Evolutionary conservation across 2,797 vertebrate species (phyloP).

Genomic region (Syndactyla subalaris): DNA sequence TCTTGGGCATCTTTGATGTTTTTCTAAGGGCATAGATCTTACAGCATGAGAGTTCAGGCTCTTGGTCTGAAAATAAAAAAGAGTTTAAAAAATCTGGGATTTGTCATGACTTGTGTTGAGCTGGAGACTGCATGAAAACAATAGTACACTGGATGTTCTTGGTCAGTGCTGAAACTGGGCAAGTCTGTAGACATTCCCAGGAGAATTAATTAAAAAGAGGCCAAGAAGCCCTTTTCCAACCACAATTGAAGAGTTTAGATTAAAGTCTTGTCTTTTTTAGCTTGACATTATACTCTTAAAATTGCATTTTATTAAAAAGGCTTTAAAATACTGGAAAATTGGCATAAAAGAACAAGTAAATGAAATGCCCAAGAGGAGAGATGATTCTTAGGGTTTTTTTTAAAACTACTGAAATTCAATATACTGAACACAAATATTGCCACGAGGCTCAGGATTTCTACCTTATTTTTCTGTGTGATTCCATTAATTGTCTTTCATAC

Average conservation of each 20-base stretch:
- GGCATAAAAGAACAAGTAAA: slow-evolving; percentile 10
- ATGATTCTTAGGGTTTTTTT: not conserved
- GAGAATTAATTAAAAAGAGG: not conserved
- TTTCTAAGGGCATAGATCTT: not conserved
- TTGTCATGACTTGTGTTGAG: not conserved
- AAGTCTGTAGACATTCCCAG: not conserved
- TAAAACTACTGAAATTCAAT: not conserved
- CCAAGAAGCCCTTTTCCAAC: not conserved
- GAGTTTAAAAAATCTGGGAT: not conserved
- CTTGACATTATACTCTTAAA: not conserved
- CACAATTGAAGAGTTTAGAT: slow-evolving; percentile 17
- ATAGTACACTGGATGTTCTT: not conserved
- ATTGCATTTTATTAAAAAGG: not conserved
- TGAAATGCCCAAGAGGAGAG: not conserved
- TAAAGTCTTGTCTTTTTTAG: not conserved
- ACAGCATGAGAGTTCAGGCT: not conserved
- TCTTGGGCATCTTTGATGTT: not conserved
- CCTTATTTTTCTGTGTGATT: not conserved
- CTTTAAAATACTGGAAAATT: slow-evolving; percentile 33
- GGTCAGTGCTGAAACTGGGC: not conserved
- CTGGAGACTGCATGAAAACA: not conserved
- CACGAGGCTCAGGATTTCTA: not conserved
- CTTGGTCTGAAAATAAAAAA: not conserved
- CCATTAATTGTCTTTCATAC: not conserved
- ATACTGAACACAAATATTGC: not conserved